Evolutionary conservation across 2,113 vertebrate genomes (phyloP), one percentile per base, ranked within the genome.

Genomic region (Spheniscus mendiculus): DNA sequence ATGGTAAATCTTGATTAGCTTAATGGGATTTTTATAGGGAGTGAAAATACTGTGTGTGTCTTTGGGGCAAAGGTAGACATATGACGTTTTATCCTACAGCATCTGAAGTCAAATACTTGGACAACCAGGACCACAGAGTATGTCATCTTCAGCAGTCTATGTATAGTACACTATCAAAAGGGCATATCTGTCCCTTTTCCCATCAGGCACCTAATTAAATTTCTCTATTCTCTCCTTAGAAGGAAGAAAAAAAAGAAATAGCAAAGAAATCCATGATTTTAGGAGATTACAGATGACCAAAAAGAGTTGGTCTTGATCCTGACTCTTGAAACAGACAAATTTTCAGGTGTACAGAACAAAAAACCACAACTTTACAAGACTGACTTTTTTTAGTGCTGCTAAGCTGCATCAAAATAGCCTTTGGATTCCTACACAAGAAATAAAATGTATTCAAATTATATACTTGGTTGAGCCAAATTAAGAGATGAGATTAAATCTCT

Each of bases 81-180:
- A 9, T 0, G 0, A 10, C 9, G 6, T 44, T 80, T 77, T 66
- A 49, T 61, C 9, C 5, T 19, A 38, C 12, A 56, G 10, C 5
- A n/a, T 26, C 22, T 53, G 36, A 73, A 76, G 34, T n/a, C 2
- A 14, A 76, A 81, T 30, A 7, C 34, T 32, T 78, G 40, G 67
- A 10, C 36, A 47, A 29, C 9, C 25, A 89, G 42, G 19, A 82
- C 21, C 10, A 81, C 22, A 67, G 29, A 27, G 2, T 15, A n/a
- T 49, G 42, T 44, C 1, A 11, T 6, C 67, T 44, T 94, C 63
- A 63, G n/a, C 8, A 18, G 6, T 27, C 19, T 59, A 56, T 83
- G 52, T 25, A 59, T 2, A 25, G 2, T 12, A 45, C 3, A 10
- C 14, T 66, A 11, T 47, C 1, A 1, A 45, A 89, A 82, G 26